Evolutionary conservation across 2,113 vertebrate species (phyloP), one percentile per base, ranked within the genome.

Genomic region (Irena cyanogastra): DNA sequence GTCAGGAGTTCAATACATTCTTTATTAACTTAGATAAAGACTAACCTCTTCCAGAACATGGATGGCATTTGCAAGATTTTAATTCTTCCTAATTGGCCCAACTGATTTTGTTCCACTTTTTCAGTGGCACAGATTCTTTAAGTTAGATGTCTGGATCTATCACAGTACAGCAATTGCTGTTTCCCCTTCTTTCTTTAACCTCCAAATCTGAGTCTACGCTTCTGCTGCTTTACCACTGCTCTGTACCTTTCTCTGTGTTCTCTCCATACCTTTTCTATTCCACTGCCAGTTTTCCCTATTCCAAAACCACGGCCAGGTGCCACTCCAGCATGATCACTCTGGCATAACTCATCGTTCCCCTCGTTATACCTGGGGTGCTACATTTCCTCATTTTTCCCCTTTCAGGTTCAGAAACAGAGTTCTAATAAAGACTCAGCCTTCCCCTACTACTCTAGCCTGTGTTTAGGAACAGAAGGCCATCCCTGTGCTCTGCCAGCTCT

Each of bases 401-500:
- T 87, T 75, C 52, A 66, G 21, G 35, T 77, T 75, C 39, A 52
- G 94, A 93, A 75, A 24, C 6, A 8, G 33, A 66, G 52, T 14
- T 74, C 59, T 56, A 60, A 80, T 90, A 75, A 87, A 91, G 94
- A 87, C 39, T 26, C 80, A 74, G 41, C 86, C 52, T 75, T 95
- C 83, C 64, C 30, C 13, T 63, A 22, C 49, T 42, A 17, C 33
- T 61, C 49, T 71, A 35, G 50, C 57, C 79, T 49, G 45, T 80
- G 85, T 45, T 37, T n/a, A 50, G 79, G 63, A 95, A 42, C 69
- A 90, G 52, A 87, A 89, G 95, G 78, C 91, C 66, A 71, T 95
- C 91, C 89, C 91, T 91, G 56, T 39, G 89, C 90, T 93, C 86
- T 92, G 71, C 94, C 95, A 84, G 65, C 79, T 97, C 95, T 95